These are phyloP conservation scores for Pseudomyrmex dendroicus DNA, from an alignment of 1,140 invertebrate genomes.

Conservation along the genomic window DNA sequence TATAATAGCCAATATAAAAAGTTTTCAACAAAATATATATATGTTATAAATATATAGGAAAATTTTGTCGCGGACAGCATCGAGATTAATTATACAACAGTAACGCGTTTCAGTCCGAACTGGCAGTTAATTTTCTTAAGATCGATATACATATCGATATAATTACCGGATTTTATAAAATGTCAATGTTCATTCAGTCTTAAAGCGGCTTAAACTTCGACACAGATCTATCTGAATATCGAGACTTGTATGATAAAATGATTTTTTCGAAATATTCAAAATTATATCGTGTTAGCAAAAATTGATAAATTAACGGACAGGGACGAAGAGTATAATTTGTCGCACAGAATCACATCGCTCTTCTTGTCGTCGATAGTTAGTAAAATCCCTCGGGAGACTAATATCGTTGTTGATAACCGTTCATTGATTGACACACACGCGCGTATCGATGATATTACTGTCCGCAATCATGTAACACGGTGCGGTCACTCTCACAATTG, in stretches of 20 bases:
- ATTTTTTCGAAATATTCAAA: slow-evolving; percentile 9
- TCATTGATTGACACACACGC: slow-evolving; percentile 8
- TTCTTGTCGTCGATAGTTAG: slow-evolving; percentile 15
- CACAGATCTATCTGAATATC: background rate
- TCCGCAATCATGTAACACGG: slow-evolving; percentile 34
- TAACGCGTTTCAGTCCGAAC: slow-evolving; percentile 24
- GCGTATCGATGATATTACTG: slow-evolving; percentile 18
- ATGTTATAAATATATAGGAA: background rate
- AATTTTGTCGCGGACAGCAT: background rate
- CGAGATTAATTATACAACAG: slow-evolving; percentile 15
- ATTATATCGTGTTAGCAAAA: background rate
- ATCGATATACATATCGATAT: slow-evolving; percentile 18
- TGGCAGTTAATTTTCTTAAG: slow-evolving; percentile 44
- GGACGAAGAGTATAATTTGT: background rate
- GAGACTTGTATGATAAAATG: background rate
- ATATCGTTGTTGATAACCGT: slow-evolving; percentile 1
- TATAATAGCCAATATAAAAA: background rate
- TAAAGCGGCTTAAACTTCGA: background rate
- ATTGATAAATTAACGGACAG: background rate
- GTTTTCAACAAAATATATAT: background rate
- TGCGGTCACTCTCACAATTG: slow-evolving; percentile 79
- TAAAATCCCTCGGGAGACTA: slow-evolving; percentile 4
- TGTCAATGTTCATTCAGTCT: slow-evolving; percentile 29
- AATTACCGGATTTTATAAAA: slow-evolving; percentile 22
- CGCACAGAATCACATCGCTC: background rate